These are phyloP conservation scores for Crypturellus tataupa DNA, from an alignment of 2,797 vertebrate species.

Conservation along the genomic window DNA sequence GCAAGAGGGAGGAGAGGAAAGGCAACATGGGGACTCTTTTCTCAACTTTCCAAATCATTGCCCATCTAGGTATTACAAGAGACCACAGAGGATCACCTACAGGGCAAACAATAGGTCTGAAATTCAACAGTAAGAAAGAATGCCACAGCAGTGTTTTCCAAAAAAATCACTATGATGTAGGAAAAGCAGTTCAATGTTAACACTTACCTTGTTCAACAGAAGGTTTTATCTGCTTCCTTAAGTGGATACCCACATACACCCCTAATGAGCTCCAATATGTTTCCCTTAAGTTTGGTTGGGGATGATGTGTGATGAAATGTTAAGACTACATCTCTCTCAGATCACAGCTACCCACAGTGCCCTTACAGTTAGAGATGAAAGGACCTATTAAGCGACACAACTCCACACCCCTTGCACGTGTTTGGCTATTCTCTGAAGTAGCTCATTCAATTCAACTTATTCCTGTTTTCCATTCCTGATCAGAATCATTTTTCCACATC, in stretches of 20 bases:
- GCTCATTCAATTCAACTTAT: not conserved
- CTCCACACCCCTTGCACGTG: fast-evolving
- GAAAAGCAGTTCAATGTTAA: not conserved
- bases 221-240: not conserved
- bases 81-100: not conserved
- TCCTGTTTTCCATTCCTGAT: not conserved
- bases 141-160: not conserved
- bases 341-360: not conserved
- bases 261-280: not conserved
- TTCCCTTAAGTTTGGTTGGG: not conserved
- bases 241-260: not conserved
- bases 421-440: not conserved
- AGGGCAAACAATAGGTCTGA: not conserved
- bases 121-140: not conserved
- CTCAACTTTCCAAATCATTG: not conserved
- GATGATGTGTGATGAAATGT: not conserved
- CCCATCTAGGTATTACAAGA: not conserved
- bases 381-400: not conserved
- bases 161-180: not conserved
- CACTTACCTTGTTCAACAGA: not conserved
- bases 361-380: not conserved
- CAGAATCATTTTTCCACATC: not conserved
- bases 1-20: no score
- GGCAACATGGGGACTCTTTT: no score
- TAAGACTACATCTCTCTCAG: not conserved